Evolutionary conservation across 2,113 vertebrate species (phyloP).

Genomic region (Camelus dromedarius): DNA sequence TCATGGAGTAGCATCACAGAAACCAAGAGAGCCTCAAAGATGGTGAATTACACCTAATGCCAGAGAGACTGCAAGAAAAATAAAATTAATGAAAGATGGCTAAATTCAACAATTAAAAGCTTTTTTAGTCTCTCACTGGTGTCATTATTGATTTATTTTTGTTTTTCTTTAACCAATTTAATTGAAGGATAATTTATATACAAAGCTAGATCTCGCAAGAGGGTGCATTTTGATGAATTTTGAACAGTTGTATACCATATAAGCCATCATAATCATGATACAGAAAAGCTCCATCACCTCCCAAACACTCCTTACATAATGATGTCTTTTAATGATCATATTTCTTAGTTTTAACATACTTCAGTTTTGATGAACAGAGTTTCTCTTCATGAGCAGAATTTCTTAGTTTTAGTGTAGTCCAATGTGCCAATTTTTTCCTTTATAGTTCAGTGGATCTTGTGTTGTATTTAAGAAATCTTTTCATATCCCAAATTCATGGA

Average conservation of each 20-base stretch:
- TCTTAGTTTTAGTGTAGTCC: background rate
- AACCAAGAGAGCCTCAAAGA: background rate
- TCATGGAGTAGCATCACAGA: background rate
- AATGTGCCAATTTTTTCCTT: background rate
- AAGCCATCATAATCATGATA: background rate
- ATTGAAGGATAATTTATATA: constrained; percentile 12
- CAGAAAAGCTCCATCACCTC: background rate
- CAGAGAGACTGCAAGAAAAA: background rate
- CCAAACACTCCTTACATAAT: background rate
- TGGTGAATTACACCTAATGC: background rate
- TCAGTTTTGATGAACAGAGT: background rate
- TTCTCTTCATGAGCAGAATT: background rate
- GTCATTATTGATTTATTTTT: background rate
- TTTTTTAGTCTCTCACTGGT: background rate
- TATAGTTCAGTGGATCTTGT: background rate
- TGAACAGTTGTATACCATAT: background rate
- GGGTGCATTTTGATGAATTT: background rate
- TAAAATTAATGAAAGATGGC: background rate
- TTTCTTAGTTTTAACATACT: background rate
- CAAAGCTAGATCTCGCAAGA: background rate
- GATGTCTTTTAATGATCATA: background rate
- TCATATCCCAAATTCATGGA: background rate
- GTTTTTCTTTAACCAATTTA: background rate
- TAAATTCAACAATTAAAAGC: background rate
- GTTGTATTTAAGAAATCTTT: background rate